Percentiles rank a stretch among this genome's conserved stretches.
Conservation (phyloP, 2,797 vertebrate genomes). For the Bradypodion ventrale region DNA sequence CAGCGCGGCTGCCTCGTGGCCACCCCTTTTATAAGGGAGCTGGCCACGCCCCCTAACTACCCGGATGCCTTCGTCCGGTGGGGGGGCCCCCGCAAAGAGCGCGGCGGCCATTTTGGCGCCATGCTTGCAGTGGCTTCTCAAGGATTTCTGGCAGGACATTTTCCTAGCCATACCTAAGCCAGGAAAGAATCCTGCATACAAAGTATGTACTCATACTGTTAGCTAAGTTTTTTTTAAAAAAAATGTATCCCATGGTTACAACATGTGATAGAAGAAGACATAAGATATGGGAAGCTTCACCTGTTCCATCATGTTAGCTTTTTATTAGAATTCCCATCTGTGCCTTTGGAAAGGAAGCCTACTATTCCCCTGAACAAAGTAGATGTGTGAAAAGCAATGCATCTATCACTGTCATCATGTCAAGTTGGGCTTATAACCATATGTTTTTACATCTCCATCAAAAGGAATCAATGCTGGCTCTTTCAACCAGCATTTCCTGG, state of each 20-base stretch:
- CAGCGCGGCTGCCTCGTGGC: too few relatives aligned
- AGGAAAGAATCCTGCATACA: too few relatives aligned
- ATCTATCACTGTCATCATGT: neutral
- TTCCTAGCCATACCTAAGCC: too few relatives aligned
- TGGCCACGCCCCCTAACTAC: too few relatives aligned
- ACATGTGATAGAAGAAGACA: neutral
- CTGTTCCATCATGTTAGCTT: neutral
- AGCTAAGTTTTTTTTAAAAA: neutral
- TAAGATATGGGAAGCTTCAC: neutral
- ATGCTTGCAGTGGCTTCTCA: too few relatives aligned
- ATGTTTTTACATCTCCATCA: neutral
- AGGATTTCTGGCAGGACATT: too few relatives aligned
- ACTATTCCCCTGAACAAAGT: neutral
- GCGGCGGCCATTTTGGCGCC: too few relatives aligned
- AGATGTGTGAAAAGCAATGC: neutral
- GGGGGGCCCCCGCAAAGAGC: too few relatives aligned
- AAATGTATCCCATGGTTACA: neutral
- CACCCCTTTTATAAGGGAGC: too few relatives aligned
- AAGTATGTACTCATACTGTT: too few relatives aligned
- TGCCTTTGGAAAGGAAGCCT: neutral
- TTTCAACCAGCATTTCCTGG: too few relatives aligned
- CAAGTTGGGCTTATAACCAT: neutral
- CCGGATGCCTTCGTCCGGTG: too few relatives aligned
- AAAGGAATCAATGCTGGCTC: neutral
- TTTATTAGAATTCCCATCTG: neutral